Base-by-base conservation (phyloP, 2,113 vertebrate species). In the Colinus virginianus region DNA sequence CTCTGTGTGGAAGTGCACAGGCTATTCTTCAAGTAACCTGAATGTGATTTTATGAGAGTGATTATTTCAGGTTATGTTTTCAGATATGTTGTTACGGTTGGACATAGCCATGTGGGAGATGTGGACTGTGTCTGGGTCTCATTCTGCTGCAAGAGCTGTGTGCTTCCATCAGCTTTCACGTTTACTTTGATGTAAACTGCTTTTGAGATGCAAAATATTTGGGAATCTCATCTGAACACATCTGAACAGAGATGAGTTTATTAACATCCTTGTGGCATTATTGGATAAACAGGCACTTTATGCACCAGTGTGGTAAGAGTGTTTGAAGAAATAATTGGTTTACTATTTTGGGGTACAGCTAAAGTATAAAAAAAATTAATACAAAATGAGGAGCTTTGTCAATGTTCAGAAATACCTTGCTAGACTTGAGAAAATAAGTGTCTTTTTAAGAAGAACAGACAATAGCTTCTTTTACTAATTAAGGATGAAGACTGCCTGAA, bases 251-350 rank as follows among this genome's bases (percentile, higher is more conserved):
- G 51, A 67, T 93, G 80, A 79, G 90, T 94, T 93, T 90, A 94
- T 84, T 61, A 64, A 82, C 58, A 86, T 64, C 87, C 51, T 64
- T 75, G 56, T 80, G 80, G 83, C 22, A 28, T 86, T 96, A 56
- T 80, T 93, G 88, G 91, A 80, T 86, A 87, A 95, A 93, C 86
- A 93, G 69, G 69, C 26, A 9, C 72, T 93, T 92, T 46, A 43
- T 67, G 69, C 64, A 46, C 72, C 61, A 55, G 32, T 88, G 77
- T 55, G 64, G 22, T 67, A 23, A 62, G 23, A 49, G 32, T 8
- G 59, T 89, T 87, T 93, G 86, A 93, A 92, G 86, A 86, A 94
- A 90, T 80, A 95, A 93, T 90, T 93, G 58, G 40, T 40, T 40
- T 90, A 7, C 87, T 92, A 90, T 95, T 93, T 92, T 68, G 48